These are phyloP conservation scores for Pollenia griseotomentosa DNA, from an alignment of 2,888 invertebrate species.

Conservation along the genomic window DNA sequence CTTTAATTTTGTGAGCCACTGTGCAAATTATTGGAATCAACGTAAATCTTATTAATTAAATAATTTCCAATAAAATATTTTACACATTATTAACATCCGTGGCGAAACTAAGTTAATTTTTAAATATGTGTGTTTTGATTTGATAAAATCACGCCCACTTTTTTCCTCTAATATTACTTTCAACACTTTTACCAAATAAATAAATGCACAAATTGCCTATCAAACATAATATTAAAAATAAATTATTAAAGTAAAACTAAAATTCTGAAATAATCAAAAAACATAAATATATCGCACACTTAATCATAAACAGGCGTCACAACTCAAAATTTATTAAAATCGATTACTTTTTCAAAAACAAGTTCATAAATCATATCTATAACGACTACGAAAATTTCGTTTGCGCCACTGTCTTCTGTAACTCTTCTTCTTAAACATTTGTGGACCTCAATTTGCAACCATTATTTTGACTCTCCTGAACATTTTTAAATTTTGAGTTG, in stretches of 20 bases:
- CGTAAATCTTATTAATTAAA: conserved; percentile 1
- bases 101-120: conserved; percentile 14
- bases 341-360: too few relatives aligned
- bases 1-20: conserved; percentile 1
- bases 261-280: conserved; percentile 16
- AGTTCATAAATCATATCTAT: too few relatives aligned
- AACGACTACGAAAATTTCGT: too few relatives aligned
- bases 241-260: conserved; percentile 36
- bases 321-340: too few relatives aligned
- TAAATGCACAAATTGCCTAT: conserved; percentile 12
- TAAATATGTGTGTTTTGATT: not conserved
- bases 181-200: conserved; percentile 35
- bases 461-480: too few relatives aligned
- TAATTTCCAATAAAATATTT: not conserved
- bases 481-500: too few relatives aligned
- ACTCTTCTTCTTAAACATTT: too few relatives aligned
- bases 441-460: too few relatives aligned
- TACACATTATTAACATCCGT: conserved; percentile 9
- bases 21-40: conserved; percentile 11
- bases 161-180: conserved; percentile 36
- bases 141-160: conserved; percentile 47
- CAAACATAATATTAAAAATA: conserved; percentile 31
- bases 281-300: not conserved
- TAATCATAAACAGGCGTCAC: not conserved
- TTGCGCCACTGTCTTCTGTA: too few relatives aligned